phyloP scores from a whole-genome alignment of 2,888 invertebrate genomes.

The Strigamia crassipes region DNA sequence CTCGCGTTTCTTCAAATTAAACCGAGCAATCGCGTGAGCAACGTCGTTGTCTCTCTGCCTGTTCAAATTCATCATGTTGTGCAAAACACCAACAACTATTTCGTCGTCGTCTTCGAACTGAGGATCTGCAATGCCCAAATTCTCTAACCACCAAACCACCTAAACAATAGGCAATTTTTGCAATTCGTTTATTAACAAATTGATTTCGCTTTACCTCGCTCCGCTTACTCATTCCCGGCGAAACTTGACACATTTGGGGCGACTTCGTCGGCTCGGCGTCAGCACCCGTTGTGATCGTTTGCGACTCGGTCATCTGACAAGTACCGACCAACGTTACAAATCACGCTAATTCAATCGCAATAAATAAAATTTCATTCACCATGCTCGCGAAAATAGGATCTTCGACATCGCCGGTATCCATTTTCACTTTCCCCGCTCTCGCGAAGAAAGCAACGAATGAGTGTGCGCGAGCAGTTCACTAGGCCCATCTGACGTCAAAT shows the following conservation, averaged over 20 bases:
- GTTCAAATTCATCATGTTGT: not conserved
- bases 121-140: not conserved
- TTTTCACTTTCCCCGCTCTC: not conserved
- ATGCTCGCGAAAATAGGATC: not conserved
- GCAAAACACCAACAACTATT: not conserved
- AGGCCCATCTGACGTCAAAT: no score
- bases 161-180: not conserved
- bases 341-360: no score
- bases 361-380: not conserved
- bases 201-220: not conserved
- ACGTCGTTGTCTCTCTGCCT: not conserved
- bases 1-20: not conserved
- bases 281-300: not conserved
- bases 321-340: no score
- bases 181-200: not conserved
- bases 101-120: constrained; percentile 17
- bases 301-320: no score
- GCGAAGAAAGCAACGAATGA: no score
- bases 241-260: not conserved
- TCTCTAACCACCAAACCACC: not conserved
- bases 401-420: not conserved
- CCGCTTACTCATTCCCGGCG: not conserved
- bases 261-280: not conserved
- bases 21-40: not conserved
- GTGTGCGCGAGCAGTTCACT: no score